These are phyloP conservation scores for Gopherus flavomarginatus DNA, from an alignment of 2,113 vertebrate genomes.

Conservation along the genomic window DNA sequence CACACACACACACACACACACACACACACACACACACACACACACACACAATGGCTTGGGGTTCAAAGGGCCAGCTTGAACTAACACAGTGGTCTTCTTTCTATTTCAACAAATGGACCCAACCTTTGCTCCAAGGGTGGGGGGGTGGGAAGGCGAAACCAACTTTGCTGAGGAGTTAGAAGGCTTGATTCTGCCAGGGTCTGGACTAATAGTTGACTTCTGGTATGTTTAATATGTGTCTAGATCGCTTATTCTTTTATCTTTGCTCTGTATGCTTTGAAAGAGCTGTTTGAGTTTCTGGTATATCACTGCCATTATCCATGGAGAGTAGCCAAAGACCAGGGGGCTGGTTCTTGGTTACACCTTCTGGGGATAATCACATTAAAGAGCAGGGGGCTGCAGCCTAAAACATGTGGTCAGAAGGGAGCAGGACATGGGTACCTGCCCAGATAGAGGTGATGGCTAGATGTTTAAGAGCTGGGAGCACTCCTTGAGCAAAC, in stretches of 20 bases:
- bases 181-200: background rate
- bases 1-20: background rate
- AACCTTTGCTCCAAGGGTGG: background rate
- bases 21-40: background rate
- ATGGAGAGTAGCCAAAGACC: background rate
- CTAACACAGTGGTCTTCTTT: background rate
- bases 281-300: background rate
- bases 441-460: background rate
- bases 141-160: accelerated
- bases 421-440: background rate
- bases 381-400: background rate
- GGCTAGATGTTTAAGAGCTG: background rate
- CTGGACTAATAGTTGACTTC: background rate
- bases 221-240: background rate
- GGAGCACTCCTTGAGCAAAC: background rate
- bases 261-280: background rate
- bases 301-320: background rate
- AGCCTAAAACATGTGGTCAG: background rate
- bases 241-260: background rate
- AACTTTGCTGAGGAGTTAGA: background rate
- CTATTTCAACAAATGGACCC: background rate
- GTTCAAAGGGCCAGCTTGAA: background rate
- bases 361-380: background rate
- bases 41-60: background rate
- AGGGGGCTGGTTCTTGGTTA: background rate